Evolutionary conservation across 1,140 invertebrate genomes (phyloP).

Genomic region (Drosophila tani): DNA sequence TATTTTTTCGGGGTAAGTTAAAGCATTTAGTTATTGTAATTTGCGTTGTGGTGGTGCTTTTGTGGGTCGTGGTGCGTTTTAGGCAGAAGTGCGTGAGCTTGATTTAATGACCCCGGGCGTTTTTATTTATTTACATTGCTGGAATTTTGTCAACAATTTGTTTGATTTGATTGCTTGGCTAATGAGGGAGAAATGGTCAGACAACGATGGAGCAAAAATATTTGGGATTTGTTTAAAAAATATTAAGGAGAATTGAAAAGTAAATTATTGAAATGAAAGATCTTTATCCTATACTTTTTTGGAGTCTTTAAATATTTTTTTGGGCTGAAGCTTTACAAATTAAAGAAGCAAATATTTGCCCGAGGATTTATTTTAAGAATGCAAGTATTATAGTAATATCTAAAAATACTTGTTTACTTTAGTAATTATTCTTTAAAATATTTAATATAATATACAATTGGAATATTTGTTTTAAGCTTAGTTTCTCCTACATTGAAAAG

Average conservation of each 20-base stretch:
- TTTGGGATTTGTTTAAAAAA: background rate
- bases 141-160: slow-evolving; percentile 81
- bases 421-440: background rate
- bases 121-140: slow-evolving; percentile 64
- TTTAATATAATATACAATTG: background rate
- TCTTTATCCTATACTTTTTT: background rate
- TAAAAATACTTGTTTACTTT: background rate
- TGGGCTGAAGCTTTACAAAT: too few relatives aligned
- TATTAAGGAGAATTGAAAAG: background rate
- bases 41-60: slow-evolving; percentile 31
- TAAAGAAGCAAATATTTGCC: too few relatives aligned
- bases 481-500: background rate
- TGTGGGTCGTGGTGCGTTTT: slow-evolving; percentile 14
- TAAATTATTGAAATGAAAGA: background rate
- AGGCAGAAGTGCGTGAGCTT: slow-evolving; percentile 59
- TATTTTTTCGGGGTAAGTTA: slow-evolving; percentile 19
- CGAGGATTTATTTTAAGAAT: too few relatives aligned
- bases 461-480: background rate
- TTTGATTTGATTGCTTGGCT: slow-evolving; percentile 70
- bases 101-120: slow-evolving; percentile 65
- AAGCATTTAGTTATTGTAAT: slow-evolving; percentile 77
- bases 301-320: background rate
- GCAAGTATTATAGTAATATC: too few relatives aligned
- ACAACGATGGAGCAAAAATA: background rate
- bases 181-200: slow-evolving; percentile 8